Conservation (phyloP, 2,797 vertebrate species). For the Dryobates pubescens region DNA sequence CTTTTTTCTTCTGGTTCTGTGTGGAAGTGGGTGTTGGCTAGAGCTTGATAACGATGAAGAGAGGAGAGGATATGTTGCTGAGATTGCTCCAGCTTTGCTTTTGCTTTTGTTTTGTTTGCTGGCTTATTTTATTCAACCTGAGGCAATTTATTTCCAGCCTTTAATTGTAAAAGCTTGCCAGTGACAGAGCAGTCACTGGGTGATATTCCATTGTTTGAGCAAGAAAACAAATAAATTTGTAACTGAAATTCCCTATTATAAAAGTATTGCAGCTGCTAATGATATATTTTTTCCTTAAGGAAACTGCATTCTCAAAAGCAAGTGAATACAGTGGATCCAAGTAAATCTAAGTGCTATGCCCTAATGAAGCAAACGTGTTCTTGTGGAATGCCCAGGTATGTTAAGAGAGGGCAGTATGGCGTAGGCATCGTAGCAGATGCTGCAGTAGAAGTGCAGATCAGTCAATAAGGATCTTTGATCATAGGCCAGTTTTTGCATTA, state of each 20-base stretch:
- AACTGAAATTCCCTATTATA: background rate
- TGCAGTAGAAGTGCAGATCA: background rate
- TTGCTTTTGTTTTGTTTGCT: constrained; percentile 49
- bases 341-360: background rate
- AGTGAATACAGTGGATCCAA: background rate
- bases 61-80: background rate
- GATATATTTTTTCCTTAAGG: background rate
- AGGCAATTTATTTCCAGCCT: background rate
- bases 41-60: constrained; percentile 12
- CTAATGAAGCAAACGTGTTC: background rate
- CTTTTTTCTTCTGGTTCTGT: constrained; percentile 18
- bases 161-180: constrained; percentile 37
- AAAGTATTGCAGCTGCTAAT: background rate
- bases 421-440: accelerated
- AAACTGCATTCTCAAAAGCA: background rate
- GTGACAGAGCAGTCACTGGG: background rate
- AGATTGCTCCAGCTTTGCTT: background rate
- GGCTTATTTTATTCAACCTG: constrained; percentile 31
- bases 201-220: background rate
- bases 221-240: constrained; percentile 21
- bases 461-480: background rate
- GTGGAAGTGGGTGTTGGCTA: constrained; percentile 57
- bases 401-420: background rate
- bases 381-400: background rate
- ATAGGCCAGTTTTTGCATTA: background rate